Evolutionary conservation across 2,113 vertebrate genomes (phyloP).

Genomic region (Scomber japonicus): DNA sequence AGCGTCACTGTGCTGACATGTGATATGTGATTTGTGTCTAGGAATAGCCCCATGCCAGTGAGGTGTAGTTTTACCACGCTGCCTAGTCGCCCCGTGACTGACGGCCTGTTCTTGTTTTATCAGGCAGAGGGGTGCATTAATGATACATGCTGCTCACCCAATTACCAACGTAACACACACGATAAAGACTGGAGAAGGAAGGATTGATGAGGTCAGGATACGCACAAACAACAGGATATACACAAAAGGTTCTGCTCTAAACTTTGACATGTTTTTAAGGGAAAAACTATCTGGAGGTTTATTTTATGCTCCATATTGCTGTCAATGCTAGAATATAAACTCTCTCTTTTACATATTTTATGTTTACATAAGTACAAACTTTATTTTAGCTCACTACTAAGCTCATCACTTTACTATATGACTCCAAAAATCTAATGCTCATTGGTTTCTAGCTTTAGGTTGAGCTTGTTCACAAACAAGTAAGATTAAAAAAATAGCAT

Average conservation of each 20-base stretch:
- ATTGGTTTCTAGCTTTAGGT: background rate
- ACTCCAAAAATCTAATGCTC: too few species aligned
- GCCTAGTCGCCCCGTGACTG: conserved; percentile 39
- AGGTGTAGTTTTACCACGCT: conserved; percentile 54
- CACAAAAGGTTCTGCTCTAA: background rate
- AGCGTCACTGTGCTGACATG: conserved; percentile 29
- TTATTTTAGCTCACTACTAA: background rate
- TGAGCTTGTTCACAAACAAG: background rate
- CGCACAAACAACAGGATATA: background rate
- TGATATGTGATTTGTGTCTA: conserved; percentile 58
- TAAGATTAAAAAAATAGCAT: background rate
- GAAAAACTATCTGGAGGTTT: background rate
- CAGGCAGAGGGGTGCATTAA: conserved; percentile 47
- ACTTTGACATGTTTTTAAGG: background rate
- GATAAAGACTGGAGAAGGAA: conserved; percentile 15
- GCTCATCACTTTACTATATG: too few species aligned
- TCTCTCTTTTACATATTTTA: too few species aligned
- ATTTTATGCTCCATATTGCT: background rate
- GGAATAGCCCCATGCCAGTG: conserved; percentile 46
- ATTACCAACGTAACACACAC: conserved; percentile 24
- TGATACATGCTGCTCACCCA: conserved; percentile 47
- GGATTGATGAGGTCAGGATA: conserved; percentile 5
- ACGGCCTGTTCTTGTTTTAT: conserved; percentile 41
- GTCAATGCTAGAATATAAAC: background rate
- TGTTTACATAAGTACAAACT: background rate